Conservation (phyloP, 2,888 invertebrate species). For the Apamea monoglypha region DNA sequence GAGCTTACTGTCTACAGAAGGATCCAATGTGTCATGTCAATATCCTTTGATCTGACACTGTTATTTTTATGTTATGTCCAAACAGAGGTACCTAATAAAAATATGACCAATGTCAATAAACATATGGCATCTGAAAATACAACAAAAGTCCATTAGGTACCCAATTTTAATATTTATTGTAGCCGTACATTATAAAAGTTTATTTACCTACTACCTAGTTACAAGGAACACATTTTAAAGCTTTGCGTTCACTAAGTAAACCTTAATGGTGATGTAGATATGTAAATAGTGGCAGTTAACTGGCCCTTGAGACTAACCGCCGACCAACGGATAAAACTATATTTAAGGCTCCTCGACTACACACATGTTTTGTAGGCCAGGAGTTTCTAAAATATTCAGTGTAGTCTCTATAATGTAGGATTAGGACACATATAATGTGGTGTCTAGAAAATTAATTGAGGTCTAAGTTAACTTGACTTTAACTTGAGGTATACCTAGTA, state of each 20-base stretch:
- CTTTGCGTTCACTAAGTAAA: constrained; percentile 16
- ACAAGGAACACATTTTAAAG: constrained; percentile 25
- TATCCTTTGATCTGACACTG: not conserved
- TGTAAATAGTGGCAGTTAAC: constrained; percentile 24
- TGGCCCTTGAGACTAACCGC: constrained; percentile 29
- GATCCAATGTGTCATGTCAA: not conserved
- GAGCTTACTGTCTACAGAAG: not conserved
- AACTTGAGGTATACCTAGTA: no score
- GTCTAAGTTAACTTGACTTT: no score
- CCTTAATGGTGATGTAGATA: constrained; percentile 12
- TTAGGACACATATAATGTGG: constrained; percentile 7
- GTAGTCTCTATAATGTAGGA: constrained; percentile 4
- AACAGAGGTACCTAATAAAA: not conserved
- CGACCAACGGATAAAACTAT: constrained; percentile 31
- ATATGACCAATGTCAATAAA: not conserved
- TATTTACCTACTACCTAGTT: not conserved
- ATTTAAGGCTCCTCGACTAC: constrained; percentile 29
- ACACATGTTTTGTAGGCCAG: constrained; percentile 13
- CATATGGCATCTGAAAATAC: not conserved
- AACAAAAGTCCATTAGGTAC: constrained; percentile 3
- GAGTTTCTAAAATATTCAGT: constrained; percentile 46
- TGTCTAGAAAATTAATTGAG: constrained; percentile 19
- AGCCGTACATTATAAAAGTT: not conserved
- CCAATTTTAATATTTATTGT: not conserved
- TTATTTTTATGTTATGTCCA: not conserved